Conservation (phyloP, 2,113 vertebrate genomes). For the Melanerpes formicivorus region DNA sequence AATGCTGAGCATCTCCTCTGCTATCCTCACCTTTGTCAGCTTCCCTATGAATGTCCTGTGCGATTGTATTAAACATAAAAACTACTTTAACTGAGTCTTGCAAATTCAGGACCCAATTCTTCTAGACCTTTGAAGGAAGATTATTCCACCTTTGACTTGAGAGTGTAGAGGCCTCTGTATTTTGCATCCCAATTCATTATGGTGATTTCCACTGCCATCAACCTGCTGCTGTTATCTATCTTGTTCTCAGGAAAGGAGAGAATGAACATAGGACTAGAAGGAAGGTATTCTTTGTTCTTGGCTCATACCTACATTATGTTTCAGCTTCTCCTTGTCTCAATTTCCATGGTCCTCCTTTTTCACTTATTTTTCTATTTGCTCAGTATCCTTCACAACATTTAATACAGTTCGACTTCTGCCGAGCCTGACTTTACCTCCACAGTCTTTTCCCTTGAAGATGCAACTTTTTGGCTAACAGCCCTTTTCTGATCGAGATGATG, state of each 20-base stretch:
- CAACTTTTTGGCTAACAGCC: not conserved
- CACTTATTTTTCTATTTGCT: not conserved
- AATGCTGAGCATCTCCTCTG: not conserved
- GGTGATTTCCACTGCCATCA: not conserved
- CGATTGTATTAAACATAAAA: not conserved
- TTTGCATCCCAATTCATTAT: not conserved
- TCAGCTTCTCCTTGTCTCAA: not conserved
- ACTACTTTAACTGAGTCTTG: not conserved
- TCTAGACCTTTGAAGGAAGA: not conserved
- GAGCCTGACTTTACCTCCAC: not conserved
- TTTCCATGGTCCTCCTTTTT: not conserved
- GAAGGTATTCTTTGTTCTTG: not conserved
- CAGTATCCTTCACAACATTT: not conserved
- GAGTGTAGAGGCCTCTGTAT: not conserved
- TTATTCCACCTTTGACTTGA: not conserved
- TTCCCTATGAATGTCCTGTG: not conserved
- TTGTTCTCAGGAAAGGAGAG: not conserved
- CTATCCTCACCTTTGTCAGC: not conserved
- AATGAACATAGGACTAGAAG: not conserved
- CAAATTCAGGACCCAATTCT: not conserved
- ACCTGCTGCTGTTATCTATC: not conserved
- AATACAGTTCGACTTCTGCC: not conserved
- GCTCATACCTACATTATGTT: not conserved
- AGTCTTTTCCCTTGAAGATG: not conserved
- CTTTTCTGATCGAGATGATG: not conserved